Base-by-base conservation (phyloP, 2,797 vertebrate species). In the Falco naumanni region DNA sequence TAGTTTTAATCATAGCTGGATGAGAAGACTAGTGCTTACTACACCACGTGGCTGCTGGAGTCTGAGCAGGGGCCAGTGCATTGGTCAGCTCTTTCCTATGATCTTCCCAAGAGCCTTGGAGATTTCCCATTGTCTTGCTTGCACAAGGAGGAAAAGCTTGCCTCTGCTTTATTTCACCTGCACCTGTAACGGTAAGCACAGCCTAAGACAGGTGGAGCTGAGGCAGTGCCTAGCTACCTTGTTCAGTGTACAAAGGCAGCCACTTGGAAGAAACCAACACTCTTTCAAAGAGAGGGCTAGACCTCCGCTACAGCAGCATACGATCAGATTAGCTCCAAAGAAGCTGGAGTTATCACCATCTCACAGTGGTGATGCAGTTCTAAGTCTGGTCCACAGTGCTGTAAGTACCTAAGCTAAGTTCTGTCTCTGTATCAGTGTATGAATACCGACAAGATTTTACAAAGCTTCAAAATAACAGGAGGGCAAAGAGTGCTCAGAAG, bases 241-340 rank as follows among this genome's bases (percentile, higher is more conserved):
- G 13, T 74, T 96, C 37, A 31, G 21, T 28, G 53, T 64, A 77
- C 64, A 82, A 84, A 93, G 51, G 31, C 74, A 82, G 51, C 14
- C 60, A 20, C 64, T 90, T 75, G 48, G 88, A 94, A 93, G 86
- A 90, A 89, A 64, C 17, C 70, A 90, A 37, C 12, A 20, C 14
- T 69, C 14, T 69, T 94, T 37, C 77, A 64, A 92, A 90, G 92
- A 80, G 68, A 90, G 78, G 64, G 65, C 53, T 87, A 90, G 71
- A 91, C 72, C 41, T 95, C 83, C 87, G 53, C 31, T 89, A 56
- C 47, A 80, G 47, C 63, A 83, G 75, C 79, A 80, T 79, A 96
- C 93, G 94, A 90, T 81, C 82, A 94, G 84, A 89, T 93, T 92
- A 91, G 50, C 63, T 86, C 33, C 57, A 76, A 16, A 29, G 90